These are phyloP conservation scores for Spicauda simplicius DNA, from an alignment of 2,888 invertebrate genomes.

Conservation along the genomic window DNA sequence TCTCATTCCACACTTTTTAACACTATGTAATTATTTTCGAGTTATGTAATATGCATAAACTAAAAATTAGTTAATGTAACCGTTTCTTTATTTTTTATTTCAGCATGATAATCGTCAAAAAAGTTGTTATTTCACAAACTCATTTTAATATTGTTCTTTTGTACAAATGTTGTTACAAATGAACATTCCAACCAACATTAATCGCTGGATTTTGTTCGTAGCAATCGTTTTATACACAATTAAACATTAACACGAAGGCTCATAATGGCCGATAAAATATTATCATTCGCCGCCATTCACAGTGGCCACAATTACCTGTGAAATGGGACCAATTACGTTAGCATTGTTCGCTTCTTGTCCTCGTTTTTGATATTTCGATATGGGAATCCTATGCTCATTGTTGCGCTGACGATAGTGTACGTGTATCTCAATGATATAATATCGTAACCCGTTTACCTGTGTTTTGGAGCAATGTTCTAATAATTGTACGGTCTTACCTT, in stretches of 20 bases:
- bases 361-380: constrained; percentile 33
- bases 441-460: neutral
- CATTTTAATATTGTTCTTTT: too few species aligned
- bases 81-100: too few species aligned
- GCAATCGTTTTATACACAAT: constrained; percentile 8
- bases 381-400: constrained; percentile 34
- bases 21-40: too few species aligned
- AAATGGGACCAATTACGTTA: constrained; percentile 30
- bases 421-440: constrained; percentile 34
- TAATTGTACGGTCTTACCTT: too few species aligned
- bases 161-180: too few species aligned
- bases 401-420: constrained; percentile 37
- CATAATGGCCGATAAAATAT: constrained; percentile 29
- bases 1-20: too few species aligned
- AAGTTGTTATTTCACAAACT: too few species aligned
- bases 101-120: too few species aligned
- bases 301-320: constrained; percentile 27
- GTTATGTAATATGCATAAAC: too few species aligned
- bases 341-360: constrained; percentile 34
- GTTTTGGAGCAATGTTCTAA: too few species aligned
- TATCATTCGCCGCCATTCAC: constrained; percentile 20
- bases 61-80: too few species aligned
- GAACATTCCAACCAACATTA: constrained; percentile 38
- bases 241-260: constrained; percentile 11
- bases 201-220: neutral